phyloP scores from a whole-genome alignment of 2,888 invertebrate genomes.

The Lithophane leautieri region DNA sequence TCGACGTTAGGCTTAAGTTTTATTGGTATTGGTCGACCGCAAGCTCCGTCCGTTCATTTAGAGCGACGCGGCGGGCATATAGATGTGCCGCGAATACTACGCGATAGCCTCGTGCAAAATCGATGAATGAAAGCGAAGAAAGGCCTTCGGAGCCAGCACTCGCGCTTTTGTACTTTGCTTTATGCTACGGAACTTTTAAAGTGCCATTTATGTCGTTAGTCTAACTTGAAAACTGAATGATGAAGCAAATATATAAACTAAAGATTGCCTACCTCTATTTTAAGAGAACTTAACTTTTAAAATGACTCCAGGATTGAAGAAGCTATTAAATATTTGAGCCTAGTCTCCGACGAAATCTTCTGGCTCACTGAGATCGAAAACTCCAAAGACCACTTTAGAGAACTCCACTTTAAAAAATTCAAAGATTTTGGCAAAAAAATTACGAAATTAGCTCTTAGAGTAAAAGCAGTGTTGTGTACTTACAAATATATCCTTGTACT shows the following conservation, averaged over 20 bases:
- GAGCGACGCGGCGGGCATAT: conserved; percentile 88
- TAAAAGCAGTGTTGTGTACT: conserved; percentile 74
- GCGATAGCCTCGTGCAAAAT: conserved; percentile 74
- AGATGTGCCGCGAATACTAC: conserved; percentile 84
- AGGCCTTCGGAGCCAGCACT: conserved; percentile 56
- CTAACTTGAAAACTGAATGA: neutral
- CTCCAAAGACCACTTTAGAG: conserved; percentile 2
- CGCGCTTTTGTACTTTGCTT: conserved; percentile 51
- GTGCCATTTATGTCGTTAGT: neutral
- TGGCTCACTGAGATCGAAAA: conserved; percentile 5
- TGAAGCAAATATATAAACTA: neutral
- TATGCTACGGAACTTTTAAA: conserved; percentile 14
- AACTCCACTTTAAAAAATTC: neutral
- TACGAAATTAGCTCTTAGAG: conserved; percentile 26
- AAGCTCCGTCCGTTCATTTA: conserved; percentile 89
- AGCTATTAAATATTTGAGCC: neutral
- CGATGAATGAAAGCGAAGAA: conserved; percentile 86
- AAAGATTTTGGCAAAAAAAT: neutral
- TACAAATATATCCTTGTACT: conserved; percentile 84
- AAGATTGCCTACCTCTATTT: neutral
- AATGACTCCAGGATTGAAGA: neutral
- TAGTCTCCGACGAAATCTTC: neutral
- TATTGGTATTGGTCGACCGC: conserved; percentile 86
- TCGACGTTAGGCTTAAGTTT: conserved; percentile 79
- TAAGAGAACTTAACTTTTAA: neutral